These are phyloP conservation scores for Fopius arisanus DNA, from an alignment of 1,140 invertebrate genomes.

Conservation along the genomic window DNA sequence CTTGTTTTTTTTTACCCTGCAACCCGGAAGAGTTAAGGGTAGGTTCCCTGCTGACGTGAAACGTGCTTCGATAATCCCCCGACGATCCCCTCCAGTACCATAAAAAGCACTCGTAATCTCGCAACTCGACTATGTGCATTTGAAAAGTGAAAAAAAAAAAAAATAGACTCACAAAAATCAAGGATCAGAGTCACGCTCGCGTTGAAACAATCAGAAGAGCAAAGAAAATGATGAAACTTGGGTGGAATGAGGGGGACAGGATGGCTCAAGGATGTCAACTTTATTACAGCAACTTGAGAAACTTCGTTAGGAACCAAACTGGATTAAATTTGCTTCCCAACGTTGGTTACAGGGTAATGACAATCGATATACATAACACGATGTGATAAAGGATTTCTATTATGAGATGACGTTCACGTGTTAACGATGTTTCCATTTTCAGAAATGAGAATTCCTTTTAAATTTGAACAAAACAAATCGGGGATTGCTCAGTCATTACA, in stretches of 20 bases:
- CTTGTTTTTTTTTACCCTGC: background rate
- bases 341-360: background rate
- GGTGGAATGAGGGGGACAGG: background rate
- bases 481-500: too few relatives aligned
- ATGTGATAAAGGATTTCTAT: slow-evolving; percentile 21
- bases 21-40: background rate
- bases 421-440: slow-evolving; percentile 7
- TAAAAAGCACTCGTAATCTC: slow-evolving; percentile 19
- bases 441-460: background rate
- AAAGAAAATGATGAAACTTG: background rate
- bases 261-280: background rate
- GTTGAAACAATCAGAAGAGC: background rate
- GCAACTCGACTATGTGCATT: background rate
- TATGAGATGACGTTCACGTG: slow-evolving; percentile 10
- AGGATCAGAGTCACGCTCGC: background rate
- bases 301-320: slow-evolving; percentile 17
- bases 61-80: slow-evolving; percentile 24
- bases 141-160: background rate
- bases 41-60: slow-evolving; percentile 19
- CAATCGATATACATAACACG: slow-evolving; percentile 9
- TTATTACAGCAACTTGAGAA: slow-evolving; percentile 13
- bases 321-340: slow-evolving; percentile 16
- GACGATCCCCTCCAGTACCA: background rate
- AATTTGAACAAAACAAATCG: too few relatives aligned
- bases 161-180: background rate